Evolutionary conservation across 2,888 invertebrate species (phyloP), one percentile per base, ranked within the genome.

Genomic region (Coecobrya sp.): DNA sequence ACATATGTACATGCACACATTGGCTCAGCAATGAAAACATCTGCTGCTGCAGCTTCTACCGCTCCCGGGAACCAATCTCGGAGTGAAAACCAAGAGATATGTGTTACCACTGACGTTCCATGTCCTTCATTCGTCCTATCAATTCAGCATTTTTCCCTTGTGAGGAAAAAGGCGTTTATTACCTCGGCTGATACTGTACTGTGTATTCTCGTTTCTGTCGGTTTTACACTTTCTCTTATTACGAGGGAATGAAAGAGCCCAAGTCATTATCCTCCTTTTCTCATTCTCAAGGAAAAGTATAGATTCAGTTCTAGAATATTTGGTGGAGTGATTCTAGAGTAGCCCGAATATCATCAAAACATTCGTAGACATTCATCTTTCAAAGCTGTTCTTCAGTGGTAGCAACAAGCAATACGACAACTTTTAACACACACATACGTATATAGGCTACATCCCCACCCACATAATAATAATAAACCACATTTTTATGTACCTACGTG

Each of bases 331-430:
- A 49, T 68, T 86, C 49, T 49, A 52, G 73, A 52, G 73, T 86
- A 13, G 16, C 52, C 30, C n/a, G 81, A 68, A 88, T 81, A 62
- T 36, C 87, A 76, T 88, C 88, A 45, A 45, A 16, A 16, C 16
- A 68, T 27, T 25, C 27, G 70, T 27, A 89, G 22, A 30, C 89
- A 89, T 89, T 70, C 70, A 89, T 88, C 81, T 81, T 82, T 68
- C 55, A 42, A 27, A 19, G 62, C 36, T 7, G 19, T 42, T 11
- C 42, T 42, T 42, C 70, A 73, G 42, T 25, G 42, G 0, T 55
- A 13, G 88, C 81, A 88, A 82, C 65, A 45, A 65, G 59, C 84
- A 62, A 65, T 59, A 84, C 59, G 82, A 73, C 42, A 49, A 25
- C 3, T 36, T 2, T 36, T 36, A n/a, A 11, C 3, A 36, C 19